Base-by-base conservation (phyloP, 2,797 vertebrate species). In the Sparidentex hasta region DNA sequence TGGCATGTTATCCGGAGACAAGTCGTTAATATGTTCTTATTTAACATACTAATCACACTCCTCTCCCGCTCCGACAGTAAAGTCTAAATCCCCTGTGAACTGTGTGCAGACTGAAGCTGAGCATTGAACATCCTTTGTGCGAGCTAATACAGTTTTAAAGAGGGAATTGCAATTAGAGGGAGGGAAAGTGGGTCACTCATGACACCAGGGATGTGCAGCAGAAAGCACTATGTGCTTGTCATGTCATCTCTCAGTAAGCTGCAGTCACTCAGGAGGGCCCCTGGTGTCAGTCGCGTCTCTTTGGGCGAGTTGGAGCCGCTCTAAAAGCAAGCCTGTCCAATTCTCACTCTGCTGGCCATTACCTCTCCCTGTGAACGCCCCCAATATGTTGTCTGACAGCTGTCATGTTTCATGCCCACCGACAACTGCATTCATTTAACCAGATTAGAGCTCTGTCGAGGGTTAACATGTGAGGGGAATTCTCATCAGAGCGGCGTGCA, bases 181-280 rank as follows among this genome's bases (percentile, higher is more conserved):
- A n/a, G 27, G 57, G 58, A 23, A 88, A 89, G 85, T 92, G 91
- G 90, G 93, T 90, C 90, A 82, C 17, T 58, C 7, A 1, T 70
- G 75, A 82, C 91, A 86, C 86, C 47, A 7, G 76, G 87, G 89
- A 90, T 52, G 72, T 54, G 80, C 83, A 67, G 74, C 78, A 84
- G 85, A 79, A 82, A 84, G 88, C 84, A 70, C 80, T 64, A 56
- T 86, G 81, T 21, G 65, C 85, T 88, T 74, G 86, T 90, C 86
- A 78, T 87, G 91, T 92, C 87, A 76, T 85, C 77, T 89, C 82
- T 69, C 75, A 29, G 74, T 91, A 82, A 83, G 87, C 83, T 83
- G 74, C 81, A 76, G 91, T 83, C 83, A 78, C 74, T 88, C 88
- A 85, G 33, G 51, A 67, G 66, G 7, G 63, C 66, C 82, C 76